A percentile compares a stretch with the other conserved stretches of the same genome.
phyloP scores from a whole-genome alignment of 2,113 vertebrate species.

The Eonycteris spelaea region DNA sequence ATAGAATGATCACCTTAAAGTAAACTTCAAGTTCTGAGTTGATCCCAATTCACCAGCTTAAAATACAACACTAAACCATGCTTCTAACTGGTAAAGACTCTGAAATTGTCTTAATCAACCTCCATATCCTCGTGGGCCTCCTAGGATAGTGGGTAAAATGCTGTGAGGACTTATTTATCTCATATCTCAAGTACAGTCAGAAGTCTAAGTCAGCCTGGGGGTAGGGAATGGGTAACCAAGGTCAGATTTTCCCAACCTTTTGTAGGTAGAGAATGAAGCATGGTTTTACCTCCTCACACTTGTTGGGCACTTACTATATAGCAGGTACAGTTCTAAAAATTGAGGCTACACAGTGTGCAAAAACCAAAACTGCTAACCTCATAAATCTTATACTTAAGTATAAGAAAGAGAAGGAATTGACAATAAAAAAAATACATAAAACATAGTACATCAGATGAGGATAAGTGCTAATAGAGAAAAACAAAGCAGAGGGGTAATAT shows the following conservation, averaged over 20 bases:
- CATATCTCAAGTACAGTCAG: not conserved
- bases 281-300: not conserved
- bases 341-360: not conserved
- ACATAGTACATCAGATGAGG: not conserved
- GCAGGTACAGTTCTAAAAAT: not conserved
- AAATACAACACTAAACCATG: not conserved
- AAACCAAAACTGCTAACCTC: not conserved
- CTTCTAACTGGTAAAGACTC: not conserved
- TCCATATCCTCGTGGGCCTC: not conserved
- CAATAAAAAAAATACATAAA: not conserved
- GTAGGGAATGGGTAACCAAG: not conserved
- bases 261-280: not conserved
- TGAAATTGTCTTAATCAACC: not conserved
- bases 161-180: not conserved
- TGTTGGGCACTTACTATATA: not conserved
- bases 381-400: not conserved
- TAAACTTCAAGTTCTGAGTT: not conserved
- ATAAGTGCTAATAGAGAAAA: not conserved
- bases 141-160: not conserved
- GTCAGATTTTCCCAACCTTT: not conserved
- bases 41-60: not conserved
- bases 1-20: not conserved
- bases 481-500: not conserved
- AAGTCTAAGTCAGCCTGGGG: accelerated
- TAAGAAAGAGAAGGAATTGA: not conserved